Conservation (phyloP, 1,140 invertebrate species). For the Drosophila trapezifrons region DNA sequence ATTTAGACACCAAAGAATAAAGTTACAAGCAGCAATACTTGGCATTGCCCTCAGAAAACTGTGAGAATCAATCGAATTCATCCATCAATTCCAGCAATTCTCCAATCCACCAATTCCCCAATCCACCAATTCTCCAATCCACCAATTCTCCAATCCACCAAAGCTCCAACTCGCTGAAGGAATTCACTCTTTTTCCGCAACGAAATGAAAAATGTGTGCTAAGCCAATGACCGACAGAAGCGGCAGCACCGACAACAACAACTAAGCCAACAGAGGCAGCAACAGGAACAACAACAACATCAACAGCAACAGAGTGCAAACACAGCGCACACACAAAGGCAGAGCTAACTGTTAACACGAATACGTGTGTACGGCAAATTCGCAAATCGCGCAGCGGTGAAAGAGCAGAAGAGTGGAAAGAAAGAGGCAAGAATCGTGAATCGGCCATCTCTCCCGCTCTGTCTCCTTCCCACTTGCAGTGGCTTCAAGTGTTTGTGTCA, state of each 20-base stretch:
- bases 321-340: slow-evolving; percentile 67
- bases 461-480: slow-evolving; percentile 1
- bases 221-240: slow-evolving; percentile 84
- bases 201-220: slow-evolving; percentile 84
- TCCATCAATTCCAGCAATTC: not conserved
- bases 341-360: slow-evolving; percentile 68
- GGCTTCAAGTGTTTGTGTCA: slow-evolving; percentile 48
- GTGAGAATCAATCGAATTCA: slow-evolving; percentile 11
- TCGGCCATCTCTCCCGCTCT: slow-evolving; percentile 26
- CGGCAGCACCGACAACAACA: slow-evolving; percentile 51
- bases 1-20: no score
- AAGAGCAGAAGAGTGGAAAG: slow-evolving; percentile 31
- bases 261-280: slow-evolving; percentile 16
- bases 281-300: slow-evolving; percentile 25
- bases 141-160: slow-evolving; percentile 4
- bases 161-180: slow-evolving; percentile 31
- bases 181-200: slow-evolving; percentile 82
- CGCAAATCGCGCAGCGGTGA: slow-evolving; percentile 50
- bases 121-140: not conserved
- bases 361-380: slow-evolving; percentile 60
- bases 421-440: slow-evolving; percentile 43
- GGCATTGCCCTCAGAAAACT: slow-evolving; percentile 5
- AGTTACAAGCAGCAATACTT: no score
- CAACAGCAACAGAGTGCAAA: slow-evolving; percentile 35
- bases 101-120: not conserved